A percentile compares a stretch with the other conserved stretches of the same genome.
phyloP scores from a whole-genome alignment of 2,113 vertebrate genomes.

The Ctenodactylus gundi region DNA sequence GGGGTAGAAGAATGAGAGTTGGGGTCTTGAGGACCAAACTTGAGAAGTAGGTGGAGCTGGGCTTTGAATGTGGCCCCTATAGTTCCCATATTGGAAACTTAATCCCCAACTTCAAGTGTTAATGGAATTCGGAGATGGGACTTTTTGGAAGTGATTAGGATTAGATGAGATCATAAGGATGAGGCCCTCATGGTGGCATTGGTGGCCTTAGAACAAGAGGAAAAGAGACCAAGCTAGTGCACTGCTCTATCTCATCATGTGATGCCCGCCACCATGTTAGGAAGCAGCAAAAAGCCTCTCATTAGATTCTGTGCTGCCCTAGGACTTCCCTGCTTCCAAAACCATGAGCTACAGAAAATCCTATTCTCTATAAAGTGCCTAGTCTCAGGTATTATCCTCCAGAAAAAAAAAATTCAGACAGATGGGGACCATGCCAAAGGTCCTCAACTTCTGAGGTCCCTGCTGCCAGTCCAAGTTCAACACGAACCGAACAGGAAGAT shows the following conservation, averaged over 20 bases:
- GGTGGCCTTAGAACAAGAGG: background rate
- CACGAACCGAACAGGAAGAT: too few species aligned
- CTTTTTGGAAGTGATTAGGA: background rate
- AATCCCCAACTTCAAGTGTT: background rate
- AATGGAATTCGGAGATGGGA: background rate
- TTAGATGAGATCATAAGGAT: background rate
- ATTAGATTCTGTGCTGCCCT: background rate
- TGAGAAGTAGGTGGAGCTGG: background rate
- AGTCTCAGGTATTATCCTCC: background rate
- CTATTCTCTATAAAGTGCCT: background rate
- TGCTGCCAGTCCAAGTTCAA: background rate
- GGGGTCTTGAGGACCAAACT: background rate
- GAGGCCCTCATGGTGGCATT: background rate
- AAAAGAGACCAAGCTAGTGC: background rate
- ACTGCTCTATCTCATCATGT: background rate
- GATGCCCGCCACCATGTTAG: background rate
- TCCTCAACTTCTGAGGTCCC: too few species aligned
- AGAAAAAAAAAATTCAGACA: background rate
- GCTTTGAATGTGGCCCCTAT: too few species aligned
- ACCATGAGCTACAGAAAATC: background rate
- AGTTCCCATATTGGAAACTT: background rate
- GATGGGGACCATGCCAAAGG: too few species aligned
- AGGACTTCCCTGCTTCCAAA: background rate
- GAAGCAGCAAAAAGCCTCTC: background rate
- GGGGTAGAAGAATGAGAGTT: too few species aligned